Percentiles rank a stretch among this genome's conserved stretches.
Evolutionary conservation across 37 sponge, comb jelly and placozoan species (phyloP).

Genomic region (Cliona cf. orientalis): DNA sequence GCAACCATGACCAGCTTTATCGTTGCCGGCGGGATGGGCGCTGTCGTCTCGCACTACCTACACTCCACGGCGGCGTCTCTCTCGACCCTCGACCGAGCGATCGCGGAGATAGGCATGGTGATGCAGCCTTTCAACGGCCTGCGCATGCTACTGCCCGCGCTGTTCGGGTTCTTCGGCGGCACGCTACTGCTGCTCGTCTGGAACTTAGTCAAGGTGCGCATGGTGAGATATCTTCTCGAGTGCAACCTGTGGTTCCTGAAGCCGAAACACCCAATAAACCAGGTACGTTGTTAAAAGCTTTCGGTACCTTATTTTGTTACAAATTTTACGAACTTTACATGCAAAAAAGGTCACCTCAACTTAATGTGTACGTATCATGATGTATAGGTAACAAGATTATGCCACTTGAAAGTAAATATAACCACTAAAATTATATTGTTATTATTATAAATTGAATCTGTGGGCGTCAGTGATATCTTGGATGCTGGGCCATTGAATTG

Average conservation of each 20-base stretch:
- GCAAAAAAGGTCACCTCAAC: too few species aligned
- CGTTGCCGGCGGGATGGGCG: conserved; percentile 59
- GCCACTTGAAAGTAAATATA: not conserved
- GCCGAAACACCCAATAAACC: conserved; percentile 56
- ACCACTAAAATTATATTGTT: not conserved
- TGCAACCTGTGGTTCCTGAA: conserved; percentile 78
- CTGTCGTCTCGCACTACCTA: conserved; percentile 39
- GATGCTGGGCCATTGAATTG: too few species aligned
- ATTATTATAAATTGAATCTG: not conserved
- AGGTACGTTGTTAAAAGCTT: too few species aligned
- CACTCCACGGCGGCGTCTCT: conserved; percentile 4
- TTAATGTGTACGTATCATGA: not conserved
- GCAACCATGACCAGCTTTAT: conserved; percentile 34
- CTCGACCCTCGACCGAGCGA: conserved; percentile 21
- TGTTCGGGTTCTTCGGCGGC: conserved; percentile 59
- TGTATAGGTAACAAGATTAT: not conserved
- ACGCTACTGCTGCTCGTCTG: conserved; percentile 52
- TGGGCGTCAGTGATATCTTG: too few species aligned
- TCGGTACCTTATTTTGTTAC: too few species aligned
- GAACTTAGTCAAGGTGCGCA: conserved; percentile 50
- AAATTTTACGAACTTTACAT: too few species aligned
- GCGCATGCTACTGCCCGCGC: conserved; percentile 24
- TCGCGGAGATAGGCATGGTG: not conserved
- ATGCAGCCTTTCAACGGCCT: conserved; percentile 45
- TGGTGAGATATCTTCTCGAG: conserved; percentile 56